Conservation (phyloP, 2,113 vertebrate genomes). For the Lathamus discolor region DNA sequence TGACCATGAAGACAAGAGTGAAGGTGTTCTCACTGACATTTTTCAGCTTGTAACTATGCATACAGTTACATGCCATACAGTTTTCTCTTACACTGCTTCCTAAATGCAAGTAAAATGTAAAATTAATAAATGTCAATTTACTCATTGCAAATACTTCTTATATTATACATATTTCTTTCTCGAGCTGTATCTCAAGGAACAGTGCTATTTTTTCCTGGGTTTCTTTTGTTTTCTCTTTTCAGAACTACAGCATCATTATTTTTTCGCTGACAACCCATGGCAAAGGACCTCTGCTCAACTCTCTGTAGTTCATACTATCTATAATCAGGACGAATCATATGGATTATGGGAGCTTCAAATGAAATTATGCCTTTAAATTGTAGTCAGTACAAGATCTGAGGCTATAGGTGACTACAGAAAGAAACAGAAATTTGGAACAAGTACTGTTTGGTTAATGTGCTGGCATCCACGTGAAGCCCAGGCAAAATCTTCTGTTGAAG, state of each 20-base stretch:
- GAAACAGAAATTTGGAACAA: not conserved
- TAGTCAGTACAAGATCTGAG: not conserved
- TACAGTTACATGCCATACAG: not conserved
- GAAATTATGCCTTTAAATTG: not conserved
- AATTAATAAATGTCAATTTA: not conserved
- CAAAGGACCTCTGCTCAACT: not conserved
- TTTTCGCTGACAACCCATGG: not conserved
- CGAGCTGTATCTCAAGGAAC: not conserved
- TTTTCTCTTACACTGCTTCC: not conserved
- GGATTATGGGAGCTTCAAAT: not conserved
- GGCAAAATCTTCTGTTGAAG: not conserved
- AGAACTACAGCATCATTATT: not conserved
- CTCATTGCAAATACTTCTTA: not conserved
- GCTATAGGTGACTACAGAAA: not conserved
- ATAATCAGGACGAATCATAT: not conserved
- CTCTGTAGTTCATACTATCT: not conserved
- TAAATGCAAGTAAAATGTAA: not conserved
- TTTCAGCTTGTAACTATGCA: not conserved
- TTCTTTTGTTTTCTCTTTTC: not conserved
- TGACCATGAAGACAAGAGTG: not conserved
- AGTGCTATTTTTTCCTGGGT: not conserved
- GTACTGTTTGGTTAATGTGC: not conserved
- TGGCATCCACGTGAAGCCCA: not conserved
- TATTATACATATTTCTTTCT: not conserved
- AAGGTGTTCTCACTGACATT: not conserved